Evolutionary conservation across 2,888 invertebrate genomes (phyloP).

Genomic region (Hydropsyche betteni): DNA sequence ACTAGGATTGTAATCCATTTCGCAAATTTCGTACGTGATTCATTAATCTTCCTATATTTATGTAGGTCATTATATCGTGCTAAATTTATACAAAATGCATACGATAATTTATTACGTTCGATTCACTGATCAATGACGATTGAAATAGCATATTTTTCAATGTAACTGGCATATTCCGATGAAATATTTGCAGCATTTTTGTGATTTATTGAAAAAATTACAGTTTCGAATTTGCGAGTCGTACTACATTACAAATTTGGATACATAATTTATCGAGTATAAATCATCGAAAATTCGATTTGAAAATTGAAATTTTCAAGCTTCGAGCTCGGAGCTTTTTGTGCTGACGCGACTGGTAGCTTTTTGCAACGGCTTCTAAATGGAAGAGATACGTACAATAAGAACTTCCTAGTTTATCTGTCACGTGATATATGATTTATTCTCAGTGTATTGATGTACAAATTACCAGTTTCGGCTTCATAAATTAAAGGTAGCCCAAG

Average conservation of each 20-base stretch:
- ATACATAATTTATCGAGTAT: too few relatives aligned
- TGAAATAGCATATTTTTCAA: conserved; percentile 14
- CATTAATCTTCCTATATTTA: conserved; percentile 18
- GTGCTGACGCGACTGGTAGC: too few relatives aligned
- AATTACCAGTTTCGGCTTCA: conserved; percentile 41
- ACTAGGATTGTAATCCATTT: not conserved
- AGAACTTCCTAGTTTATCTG: not conserved
- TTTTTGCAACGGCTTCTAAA: too few relatives aligned
- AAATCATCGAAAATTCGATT: too few relatives aligned
- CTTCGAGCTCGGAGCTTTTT: too few relatives aligned
- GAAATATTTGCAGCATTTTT: not conserved
- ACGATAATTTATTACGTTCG: conserved; percentile 9
- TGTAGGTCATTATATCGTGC: not conserved
- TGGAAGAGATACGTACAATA: not conserved
- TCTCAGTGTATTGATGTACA: conserved; percentile 41
- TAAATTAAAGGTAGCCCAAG: conserved; percentile 37
- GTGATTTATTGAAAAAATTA: conserved; percentile 7
- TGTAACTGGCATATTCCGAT: not conserved
- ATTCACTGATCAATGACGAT: conserved; percentile 4
- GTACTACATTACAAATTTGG: too few relatives aligned
- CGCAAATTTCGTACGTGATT: conserved; percentile 2
- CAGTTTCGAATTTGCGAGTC: too few relatives aligned
- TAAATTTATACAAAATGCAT: too few relatives aligned
- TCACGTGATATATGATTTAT: conserved; percentile 48
- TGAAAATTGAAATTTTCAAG: too few relatives aligned